These are phyloP conservation scores for Panthera leo DNA, from an alignment of 2,113 vertebrate genomes.

Conservation along the genomic window DNA sequence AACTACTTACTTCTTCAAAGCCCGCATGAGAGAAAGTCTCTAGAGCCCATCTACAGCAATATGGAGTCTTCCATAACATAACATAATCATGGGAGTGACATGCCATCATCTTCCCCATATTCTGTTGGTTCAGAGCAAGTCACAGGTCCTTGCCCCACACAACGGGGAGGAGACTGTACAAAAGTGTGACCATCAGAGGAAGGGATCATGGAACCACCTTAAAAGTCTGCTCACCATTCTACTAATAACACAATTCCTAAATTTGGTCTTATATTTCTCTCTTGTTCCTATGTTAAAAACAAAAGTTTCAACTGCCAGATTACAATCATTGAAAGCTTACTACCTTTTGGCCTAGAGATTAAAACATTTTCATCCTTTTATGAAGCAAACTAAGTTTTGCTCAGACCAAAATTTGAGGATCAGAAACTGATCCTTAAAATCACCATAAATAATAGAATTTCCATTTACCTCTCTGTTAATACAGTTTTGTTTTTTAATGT, in stretches of 20 bases:
- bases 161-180: neutral
- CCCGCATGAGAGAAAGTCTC: neutral
- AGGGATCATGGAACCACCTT: neutral
- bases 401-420: neutral
- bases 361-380: conserved; percentile 16
- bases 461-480: neutral
- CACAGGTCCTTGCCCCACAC: neutral
- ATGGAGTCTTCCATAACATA: neutral
- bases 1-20: neutral
- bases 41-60: neutral
- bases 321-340: neutral
- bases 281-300: neutral
- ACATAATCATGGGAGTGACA: neutral
- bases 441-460: neutral
- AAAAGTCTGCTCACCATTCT: neutral
- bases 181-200: neutral
- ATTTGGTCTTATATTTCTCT: neutral
- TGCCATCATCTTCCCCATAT: neutral
- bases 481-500: neutral
- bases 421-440: neutral
- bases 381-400: neutral
- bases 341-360: neutral
- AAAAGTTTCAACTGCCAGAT: neutral
- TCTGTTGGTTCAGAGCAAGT: neutral
- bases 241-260: neutral